phyloP scores from a whole-genome alignment of 2,797 vertebrate species.

The Rhincodon typus region DNA sequence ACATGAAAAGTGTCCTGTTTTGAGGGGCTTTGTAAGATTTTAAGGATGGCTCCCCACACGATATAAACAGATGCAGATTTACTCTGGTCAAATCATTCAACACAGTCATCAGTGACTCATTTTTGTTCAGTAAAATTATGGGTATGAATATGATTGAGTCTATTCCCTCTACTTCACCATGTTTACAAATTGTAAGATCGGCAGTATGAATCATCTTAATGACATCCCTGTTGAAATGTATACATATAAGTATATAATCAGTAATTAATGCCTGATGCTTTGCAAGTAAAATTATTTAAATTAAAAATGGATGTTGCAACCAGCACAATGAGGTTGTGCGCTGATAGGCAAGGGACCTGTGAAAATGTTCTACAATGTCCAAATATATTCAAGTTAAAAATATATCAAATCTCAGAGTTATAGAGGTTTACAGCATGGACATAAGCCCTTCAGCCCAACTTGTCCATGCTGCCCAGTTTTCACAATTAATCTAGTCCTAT shows the following conservation, averaged over 20 bases:
- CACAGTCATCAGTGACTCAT: not conserved
- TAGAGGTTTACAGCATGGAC: no score
- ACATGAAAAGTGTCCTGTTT: not conserved
- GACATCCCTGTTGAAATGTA: not conserved
- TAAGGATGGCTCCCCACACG: not conserved
- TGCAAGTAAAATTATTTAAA: not conserved
- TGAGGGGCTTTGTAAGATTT: not conserved
- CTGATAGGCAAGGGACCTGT: no score
- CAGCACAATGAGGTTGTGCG: no score
- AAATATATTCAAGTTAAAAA: not conserved
- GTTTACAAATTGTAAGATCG: not conserved
- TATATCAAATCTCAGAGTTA: no score
- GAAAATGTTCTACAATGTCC: not conserved
- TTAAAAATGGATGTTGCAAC: no score
- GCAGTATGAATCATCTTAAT: not conserved
- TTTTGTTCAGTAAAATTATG: not conserved
- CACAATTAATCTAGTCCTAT: no score
- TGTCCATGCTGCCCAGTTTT: no score
- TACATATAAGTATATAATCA: not conserved
- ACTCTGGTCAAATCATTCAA: not conserved
- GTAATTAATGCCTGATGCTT: not conserved
- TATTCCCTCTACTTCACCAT: not conserved
- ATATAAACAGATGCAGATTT: not conserved
- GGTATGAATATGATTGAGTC: not conserved
- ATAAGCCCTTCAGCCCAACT: no score